Base-by-base conservation (phyloP, 2,888 invertebrate genomes). In the Gymnocheta viridis region DNA sequence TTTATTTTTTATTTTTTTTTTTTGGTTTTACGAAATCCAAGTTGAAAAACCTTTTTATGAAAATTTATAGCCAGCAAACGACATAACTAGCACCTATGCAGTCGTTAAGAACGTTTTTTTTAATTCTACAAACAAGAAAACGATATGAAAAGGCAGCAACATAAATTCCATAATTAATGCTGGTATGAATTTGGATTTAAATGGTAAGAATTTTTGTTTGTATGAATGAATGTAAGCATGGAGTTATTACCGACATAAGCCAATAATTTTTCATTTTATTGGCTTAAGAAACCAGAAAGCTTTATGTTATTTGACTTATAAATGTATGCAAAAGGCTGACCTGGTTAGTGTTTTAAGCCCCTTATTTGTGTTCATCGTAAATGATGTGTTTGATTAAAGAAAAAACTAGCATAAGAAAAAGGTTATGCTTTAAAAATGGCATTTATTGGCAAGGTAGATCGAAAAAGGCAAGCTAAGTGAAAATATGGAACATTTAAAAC, bases 81-180 rank as follows among this genome's bases (percentile, higher is more conserved):
- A 19, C 24, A n/a, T 32, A 73, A 51, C n/a, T n/a, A n/a, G n/a
- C 44, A 76, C 66, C 76, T 76, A 58, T 32, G 56, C 44, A 47
- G 2, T 49, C 47, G 27, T 60, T 29, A 38, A 67, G 27, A 58
- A 0, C 27, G 19, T 27, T 29, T 27, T 2, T 54, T 38, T n/a
- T 22, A 10, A 2, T 49, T 35, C 17, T 22, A 41, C 44, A 22
- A 47, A 24, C 19, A 49, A 24, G n/a, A 24, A 24, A 2, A 73
- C n/a, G n/a, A 32, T 62, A 24, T 3, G 9, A 6, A 17, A 51
- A 38, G 27, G 4, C 35, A 27, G 3, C 10, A 74, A 41, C 62
- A 62, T 51, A 54, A 64, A 66, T 32, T 41, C 44, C 12, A 44
- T 44, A 60, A 77, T 77, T 77, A 60, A 67, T 35, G 51, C n/a